Evolutionary conservation across 2,797 vertebrate genomes (phyloP).

Genomic region (Alectoris magna): DNA sequence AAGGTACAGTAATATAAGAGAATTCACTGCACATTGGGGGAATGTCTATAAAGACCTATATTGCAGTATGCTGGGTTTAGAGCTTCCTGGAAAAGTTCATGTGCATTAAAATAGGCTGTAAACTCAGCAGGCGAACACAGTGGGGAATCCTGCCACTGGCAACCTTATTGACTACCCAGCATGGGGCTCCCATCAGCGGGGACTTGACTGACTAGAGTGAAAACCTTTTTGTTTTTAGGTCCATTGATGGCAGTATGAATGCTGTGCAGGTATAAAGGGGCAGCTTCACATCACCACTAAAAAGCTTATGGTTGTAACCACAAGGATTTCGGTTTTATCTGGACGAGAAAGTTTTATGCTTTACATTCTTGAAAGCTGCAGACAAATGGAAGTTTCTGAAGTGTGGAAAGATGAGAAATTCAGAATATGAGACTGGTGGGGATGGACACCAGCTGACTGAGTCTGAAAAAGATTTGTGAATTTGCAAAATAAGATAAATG

Average conservation of each 20-base stretch:
- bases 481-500: not conserved
- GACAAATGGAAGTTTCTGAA: not conserved
- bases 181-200: not conserved
- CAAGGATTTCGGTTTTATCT: not conserved
- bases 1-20: not conserved
- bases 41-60: not conserved
- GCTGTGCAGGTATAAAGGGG: not conserved
- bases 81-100: not conserved
- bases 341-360: not conserved
- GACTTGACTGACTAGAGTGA: not conserved
- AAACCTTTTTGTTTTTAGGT: not conserved
- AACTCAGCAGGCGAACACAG: not conserved
- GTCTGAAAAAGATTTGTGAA: not conserved
- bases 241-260: not conserved
- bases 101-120: conserved; percentile 10
- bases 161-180: not conserved
- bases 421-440: not conserved
- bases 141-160: not conserved
- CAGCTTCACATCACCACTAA: rapidly evolving
- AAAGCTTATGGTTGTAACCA: not conserved
- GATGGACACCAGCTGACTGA: not conserved
- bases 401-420: not conserved
- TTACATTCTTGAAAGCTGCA: not conserved
- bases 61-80: not conserved
- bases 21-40: not conserved